phyloP scores from a whole-genome alignment of 2,797 vertebrate genomes.

The Lepus townsendii region DNA sequence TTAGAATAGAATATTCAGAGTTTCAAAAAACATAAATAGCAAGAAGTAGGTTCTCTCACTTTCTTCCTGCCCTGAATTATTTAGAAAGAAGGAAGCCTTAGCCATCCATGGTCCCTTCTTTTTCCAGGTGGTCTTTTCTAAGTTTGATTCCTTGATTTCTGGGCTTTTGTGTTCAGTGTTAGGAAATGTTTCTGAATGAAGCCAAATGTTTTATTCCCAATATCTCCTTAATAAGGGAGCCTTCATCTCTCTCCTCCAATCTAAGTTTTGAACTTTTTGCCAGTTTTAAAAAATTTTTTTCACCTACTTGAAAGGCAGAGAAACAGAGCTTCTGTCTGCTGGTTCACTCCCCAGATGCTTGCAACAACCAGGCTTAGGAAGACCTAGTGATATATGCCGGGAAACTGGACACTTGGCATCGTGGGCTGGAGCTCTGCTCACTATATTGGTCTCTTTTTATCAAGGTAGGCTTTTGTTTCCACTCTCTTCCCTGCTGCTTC shows the following conservation, averaged over 20 bases:
- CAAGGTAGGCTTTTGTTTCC: background rate
- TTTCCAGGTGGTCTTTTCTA: background rate
- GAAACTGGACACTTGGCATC: background rate
- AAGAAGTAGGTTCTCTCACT: constrained; percentile 7
- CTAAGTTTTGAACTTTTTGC: background rate
- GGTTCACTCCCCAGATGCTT: too few species aligned
- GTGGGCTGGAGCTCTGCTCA: background rate
- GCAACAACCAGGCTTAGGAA: too few species aligned
- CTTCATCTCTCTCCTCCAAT: background rate
- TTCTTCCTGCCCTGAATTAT: background rate
- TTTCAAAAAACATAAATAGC: background rate
- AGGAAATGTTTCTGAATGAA: constrained; percentile 38
- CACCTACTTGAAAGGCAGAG: too few species aligned
- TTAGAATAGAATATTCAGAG: background rate
- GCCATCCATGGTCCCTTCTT: background rate
- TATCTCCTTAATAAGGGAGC: background rate
- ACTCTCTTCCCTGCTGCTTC: background rate
- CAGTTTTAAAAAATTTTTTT: background rate
- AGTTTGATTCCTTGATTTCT: constrained; percentile 40
- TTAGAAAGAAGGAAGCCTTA: constrained; percentile 41
- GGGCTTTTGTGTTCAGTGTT: constrained; percentile 1
- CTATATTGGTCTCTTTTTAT: background rate
- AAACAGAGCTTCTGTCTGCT: too few species aligned
- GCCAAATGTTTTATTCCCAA: background rate
- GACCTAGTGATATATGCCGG: background rate